phyloP scores from a whole-genome alignment of 2,888 invertebrate species.

The Clunio marinus region DNA sequence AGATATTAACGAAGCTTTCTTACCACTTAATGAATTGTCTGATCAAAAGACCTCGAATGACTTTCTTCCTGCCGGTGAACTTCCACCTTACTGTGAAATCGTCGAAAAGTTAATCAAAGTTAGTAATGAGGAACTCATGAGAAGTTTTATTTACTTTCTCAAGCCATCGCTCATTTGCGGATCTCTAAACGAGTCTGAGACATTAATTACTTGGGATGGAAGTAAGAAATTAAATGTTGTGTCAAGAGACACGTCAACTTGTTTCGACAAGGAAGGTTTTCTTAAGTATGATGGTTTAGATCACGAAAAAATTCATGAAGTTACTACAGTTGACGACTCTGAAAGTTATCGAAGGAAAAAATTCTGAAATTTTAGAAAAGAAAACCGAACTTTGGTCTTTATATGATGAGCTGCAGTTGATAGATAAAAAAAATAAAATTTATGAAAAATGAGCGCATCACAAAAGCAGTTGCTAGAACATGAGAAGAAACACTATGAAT shows the following conservation, averaged over 20 bases:
- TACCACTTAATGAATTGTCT: neutral
- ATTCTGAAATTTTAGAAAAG: too few relatives aligned
- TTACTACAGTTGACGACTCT: neutral
- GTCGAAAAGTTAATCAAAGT: neutral
- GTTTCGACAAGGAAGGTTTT: neutral
- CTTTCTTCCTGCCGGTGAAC: neutral
- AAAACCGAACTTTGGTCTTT: too few relatives aligned
- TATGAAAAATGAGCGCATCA: neutral
- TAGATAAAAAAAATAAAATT: neutral
- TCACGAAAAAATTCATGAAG: neutral
- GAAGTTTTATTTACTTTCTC: neutral
- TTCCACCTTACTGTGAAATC: neutral
- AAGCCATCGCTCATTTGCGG: neutral
- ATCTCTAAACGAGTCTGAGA: neutral
- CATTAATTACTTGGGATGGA: neutral
- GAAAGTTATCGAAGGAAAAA: neutral
- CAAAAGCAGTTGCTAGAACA: neutral
- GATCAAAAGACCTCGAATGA: neutral
- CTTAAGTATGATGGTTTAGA: neutral
- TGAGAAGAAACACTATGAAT: neutral
- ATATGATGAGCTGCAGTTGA: too few relatives aligned
- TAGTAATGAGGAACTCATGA: neutral
- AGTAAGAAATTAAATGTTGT: neutral
- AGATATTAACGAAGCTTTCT: neutral
- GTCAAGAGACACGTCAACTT: neutral